These are phyloP conservation scores for Holocentrus rufus DNA, from an alignment of 2,797 vertebrate genomes.

Conservation along the genomic window DNA sequence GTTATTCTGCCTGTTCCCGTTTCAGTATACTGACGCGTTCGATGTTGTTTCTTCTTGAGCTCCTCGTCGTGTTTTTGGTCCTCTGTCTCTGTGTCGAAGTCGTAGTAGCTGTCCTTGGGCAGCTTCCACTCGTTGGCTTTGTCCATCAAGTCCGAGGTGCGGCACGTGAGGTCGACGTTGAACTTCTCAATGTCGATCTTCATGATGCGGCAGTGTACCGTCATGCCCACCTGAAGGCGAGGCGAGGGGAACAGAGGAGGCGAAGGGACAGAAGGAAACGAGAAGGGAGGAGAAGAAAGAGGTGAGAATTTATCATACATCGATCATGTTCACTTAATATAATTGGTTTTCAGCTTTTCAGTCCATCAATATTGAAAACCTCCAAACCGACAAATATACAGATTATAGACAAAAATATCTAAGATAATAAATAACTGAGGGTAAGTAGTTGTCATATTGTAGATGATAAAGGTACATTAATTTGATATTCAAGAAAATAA, in stretches of 20 bases:
- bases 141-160: constrained; percentile 96
- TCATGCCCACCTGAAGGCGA: constrained; percentile 93
- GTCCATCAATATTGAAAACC: no score
- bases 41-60: constrained; percentile 94
- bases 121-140: constrained; percentile 99
- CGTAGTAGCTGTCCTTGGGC: constrained; percentile 97
- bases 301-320: not conserved
- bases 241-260: not conserved
- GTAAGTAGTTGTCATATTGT: no score
- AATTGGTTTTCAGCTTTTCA: not conserved
- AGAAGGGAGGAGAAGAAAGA: not conserved
- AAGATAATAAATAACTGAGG: no score
- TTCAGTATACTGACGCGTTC: constrained; percentile 89
- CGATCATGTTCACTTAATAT: not conserved
- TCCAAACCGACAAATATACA: no score
- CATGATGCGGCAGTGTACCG: constrained; percentile 98
- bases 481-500: no score
- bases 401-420: no score
- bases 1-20: no score
- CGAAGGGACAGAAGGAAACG: not conserved
- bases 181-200: constrained; percentile 99
- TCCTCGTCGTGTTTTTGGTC: constrained; percentile 96
- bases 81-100: constrained; percentile 94
- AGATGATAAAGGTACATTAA: no score
- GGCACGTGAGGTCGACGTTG: constrained; percentile 96